These are phyloP conservation scores for Pogona vitticeps DNA, from an alignment of 2,113 vertebrate genomes.

Conservation along the genomic window DNA sequence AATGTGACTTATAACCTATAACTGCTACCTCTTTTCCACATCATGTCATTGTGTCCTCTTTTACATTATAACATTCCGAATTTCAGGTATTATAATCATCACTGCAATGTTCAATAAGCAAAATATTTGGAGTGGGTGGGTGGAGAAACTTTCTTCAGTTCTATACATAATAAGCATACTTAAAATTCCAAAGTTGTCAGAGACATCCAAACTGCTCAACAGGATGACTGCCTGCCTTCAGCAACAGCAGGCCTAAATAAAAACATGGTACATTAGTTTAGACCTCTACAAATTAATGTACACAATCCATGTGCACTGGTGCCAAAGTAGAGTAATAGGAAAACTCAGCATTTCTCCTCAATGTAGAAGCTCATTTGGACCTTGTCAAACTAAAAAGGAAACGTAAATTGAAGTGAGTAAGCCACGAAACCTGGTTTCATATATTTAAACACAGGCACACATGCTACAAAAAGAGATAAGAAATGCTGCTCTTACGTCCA, in stretches of 20 bases:
- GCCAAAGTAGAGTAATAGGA: neutral
- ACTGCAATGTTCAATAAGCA: neutral
- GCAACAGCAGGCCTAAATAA: neutral
- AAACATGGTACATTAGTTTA: neutral
- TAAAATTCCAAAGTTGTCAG: neutral
- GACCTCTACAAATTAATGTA: neutral
- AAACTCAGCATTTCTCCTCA: neutral
- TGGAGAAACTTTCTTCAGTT: neutral
- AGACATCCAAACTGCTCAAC: neutral
- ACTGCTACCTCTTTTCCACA: neutral
- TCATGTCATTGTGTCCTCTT: neutral
- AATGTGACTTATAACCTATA: neutral
- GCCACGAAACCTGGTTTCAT: neutral
- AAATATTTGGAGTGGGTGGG: neutral
- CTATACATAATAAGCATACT: neutral
- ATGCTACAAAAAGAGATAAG: neutral
- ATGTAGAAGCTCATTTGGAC: neutral
- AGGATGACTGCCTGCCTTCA: neutral
- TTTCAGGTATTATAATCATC: neutral
- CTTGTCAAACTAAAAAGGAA: rapidly evolving
- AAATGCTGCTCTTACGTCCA: constrained; percentile 87
- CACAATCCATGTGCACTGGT: neutral
- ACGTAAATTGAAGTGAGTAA: neutral
- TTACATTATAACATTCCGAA: neutral
- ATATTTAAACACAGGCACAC: neutral